Base-by-base conservation (phyloP, 1,140 invertebrate genomes). In the Nixonia krombeini region DNA sequence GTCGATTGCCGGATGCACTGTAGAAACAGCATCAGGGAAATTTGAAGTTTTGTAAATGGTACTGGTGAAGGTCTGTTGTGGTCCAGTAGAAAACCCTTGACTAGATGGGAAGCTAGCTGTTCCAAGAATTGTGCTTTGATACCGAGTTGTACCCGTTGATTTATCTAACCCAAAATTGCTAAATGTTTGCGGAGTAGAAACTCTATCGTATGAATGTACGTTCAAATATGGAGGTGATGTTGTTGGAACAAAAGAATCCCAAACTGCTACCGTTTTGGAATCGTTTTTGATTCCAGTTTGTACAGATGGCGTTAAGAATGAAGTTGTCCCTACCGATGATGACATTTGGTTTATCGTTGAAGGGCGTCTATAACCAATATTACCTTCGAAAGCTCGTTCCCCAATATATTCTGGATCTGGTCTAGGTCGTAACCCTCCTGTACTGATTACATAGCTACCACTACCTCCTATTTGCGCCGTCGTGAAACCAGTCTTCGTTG, bases 401-500 rank as follows among this genome's bases (percentile, higher is more conserved):
- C 83, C 81, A 33, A 85, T 84, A 6, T 76, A 59, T 0, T 83
- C 71, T 5, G 68, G 67, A 40, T 74, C 62, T 0, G 72, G 69
- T 23, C 62, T 64, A 1, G 74, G 76, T 29, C 69, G 52, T 1
- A 49, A 47, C 7, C 45, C 33, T 26, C 65, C 46, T 2, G 74
- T 67, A 4, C 75, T 75, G 10, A 76, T 57, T 0, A 81, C 73
- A 16, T 83, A 85, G 29, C 69, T 80, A 2, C 77, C 83, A 41
- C 74, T 78, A 1, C 82, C 83, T 7, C 83, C 81, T 9, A 84
- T 41, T 44, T 82, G 65, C 12, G 82, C 82, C 2, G 78, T 83
- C 0, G 78, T 82, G 13, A 82, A 79, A 3, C 83, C 81, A 3
- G 84, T 85, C 25, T 74, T 82, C 0, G 84, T 85, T 10, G 70